Evolutionary conservation across 1,140 invertebrate genomes (phyloP).

Genomic region (Trinorchestia longiramus): DNA sequence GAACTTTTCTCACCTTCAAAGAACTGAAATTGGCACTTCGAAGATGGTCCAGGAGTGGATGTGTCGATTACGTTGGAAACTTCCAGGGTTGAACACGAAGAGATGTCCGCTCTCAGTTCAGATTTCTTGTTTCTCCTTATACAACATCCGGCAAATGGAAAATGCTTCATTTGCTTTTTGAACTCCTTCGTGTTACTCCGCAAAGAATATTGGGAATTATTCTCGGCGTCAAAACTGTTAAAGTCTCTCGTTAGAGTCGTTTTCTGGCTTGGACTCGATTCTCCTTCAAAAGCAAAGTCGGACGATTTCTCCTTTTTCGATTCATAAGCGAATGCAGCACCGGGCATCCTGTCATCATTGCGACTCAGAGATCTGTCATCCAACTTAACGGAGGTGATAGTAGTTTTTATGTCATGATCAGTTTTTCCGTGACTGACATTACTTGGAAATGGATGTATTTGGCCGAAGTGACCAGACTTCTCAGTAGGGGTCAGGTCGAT

Average conservation of each 20-base stretch:
- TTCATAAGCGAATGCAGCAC: background rate
- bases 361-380: background rate
- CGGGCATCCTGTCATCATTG: background rate
- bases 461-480: background rate
- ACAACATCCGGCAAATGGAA: conserved; percentile 8
- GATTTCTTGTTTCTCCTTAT: background rate
- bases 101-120: background rate
- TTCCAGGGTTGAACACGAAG: conserved; percentile 26
- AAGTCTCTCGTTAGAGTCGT: conserved; percentile 28
- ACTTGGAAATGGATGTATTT: background rate
- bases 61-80: conserved; percentile 27
- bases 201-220: conserved; percentile 23
- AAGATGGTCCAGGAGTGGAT: background rate
- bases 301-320: background rate
- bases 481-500: background rate
- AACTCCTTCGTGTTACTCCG: conserved; percentile 7
- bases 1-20: background rate
- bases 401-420: background rate
- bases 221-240: background rate
- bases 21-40: background rate
- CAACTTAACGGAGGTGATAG: background rate
- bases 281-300: conserved; percentile 3
- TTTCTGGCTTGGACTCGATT: conserved; percentile 22
- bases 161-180: conserved; percentile 6
- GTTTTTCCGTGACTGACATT: background rate